Base-by-base conservation (phyloP, 2,888 invertebrate genomes). In the Ennomos quercinarius region DNA sequence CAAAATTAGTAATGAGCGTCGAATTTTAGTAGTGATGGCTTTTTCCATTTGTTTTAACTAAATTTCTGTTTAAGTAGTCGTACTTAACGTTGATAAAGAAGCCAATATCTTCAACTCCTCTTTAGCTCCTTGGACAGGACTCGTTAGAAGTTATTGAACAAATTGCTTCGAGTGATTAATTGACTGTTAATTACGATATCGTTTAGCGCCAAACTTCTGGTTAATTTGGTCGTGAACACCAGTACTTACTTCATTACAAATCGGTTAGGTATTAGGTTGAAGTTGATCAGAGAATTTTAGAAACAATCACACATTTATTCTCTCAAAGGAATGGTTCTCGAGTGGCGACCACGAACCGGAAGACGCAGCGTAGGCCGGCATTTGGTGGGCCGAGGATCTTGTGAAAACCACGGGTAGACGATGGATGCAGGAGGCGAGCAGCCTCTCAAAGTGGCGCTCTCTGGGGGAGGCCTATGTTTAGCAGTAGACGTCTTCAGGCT, bases 161-260 rank as follows among this genome's bases (percentile, higher is more conserved):
- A 89, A 89, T 88, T 85, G 79, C 83, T 77, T 64, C 72, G 68
- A 78, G 77, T 89, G 88, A 91, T 90, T 91, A 87, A 92, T 91
- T 81, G 89, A 84, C 73, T 78, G 84, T 89, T 92, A 91, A 92
- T 92, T 87, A 86, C 91, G 77, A 75, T 75, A 85, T 84, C 91
- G 89, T 80, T 92, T 90, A 91, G 86, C 83, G 74, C 78, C 81
- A 81, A 73, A 66, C 71, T 80, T 75, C 61, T 77, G 76, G 78
- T 80, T 78, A 72, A 78, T 80, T 83, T 76, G 67, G 68, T 66
- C 55, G 64, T 61, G 72, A 74, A 70, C 66, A 72, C 72, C 73
- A 72, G 67, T 72, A 70, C 57, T 65, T 35, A 47, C 47, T 59
- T 40, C 41, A 52, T 54, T 58, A 58, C 13, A 35, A 50, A 43